phyloP scores from a whole-genome alignment of 1,140 invertebrate species.

The Drosophila sechellia region DNA sequence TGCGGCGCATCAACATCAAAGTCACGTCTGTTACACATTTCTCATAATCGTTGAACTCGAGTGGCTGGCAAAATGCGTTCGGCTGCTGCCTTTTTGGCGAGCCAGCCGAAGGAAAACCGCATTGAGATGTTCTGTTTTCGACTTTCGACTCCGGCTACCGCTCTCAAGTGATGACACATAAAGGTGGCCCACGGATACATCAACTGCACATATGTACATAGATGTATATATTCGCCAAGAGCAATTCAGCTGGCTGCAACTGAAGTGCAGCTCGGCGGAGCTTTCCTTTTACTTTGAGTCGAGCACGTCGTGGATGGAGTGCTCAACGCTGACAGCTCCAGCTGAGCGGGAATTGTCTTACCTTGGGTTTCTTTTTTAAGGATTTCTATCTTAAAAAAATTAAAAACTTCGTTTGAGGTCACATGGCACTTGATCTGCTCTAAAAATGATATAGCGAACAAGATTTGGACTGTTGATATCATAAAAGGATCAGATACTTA shows the following conservation, averaged over 20 bases:
- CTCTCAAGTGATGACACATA: slow-evolving; percentile 70
- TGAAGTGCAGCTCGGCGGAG: slow-evolving; percentile 15
- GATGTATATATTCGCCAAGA: not conserved
- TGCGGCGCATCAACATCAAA: slow-evolving; percentile 63
- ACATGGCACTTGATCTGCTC: not conserved
- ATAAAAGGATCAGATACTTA: too few species aligned
- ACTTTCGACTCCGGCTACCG: slow-evolving; percentile 14
- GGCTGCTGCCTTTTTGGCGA: slow-evolving; percentile 16
- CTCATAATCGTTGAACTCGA: slow-evolving; percentile 50
- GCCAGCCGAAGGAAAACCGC: slow-evolving; percentile 14
- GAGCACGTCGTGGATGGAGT: slow-evolving; percentile 24
- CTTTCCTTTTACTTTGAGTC: slow-evolving; percentile 42
- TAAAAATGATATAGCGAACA: too few species aligned
- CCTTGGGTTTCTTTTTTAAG: not conserved
- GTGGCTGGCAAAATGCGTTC: slow-evolving; percentile 50
- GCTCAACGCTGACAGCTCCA: slow-evolving; percentile 20
- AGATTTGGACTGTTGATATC: too few species aligned
- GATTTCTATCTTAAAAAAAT: not conserved
- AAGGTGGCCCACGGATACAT: slow-evolving; percentile 47
- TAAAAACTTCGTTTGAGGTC: not conserved
- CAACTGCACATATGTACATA: not conserved
- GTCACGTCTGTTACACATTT: slow-evolving; percentile 66
- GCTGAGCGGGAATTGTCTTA: not conserved
- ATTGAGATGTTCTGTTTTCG: slow-evolving; percentile 48
- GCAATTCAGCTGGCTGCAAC: not conserved